phyloP scores from a whole-genome alignment of 2,113 vertebrate genomes.

The Hypocryptadius cinnamomeus region DNA sequence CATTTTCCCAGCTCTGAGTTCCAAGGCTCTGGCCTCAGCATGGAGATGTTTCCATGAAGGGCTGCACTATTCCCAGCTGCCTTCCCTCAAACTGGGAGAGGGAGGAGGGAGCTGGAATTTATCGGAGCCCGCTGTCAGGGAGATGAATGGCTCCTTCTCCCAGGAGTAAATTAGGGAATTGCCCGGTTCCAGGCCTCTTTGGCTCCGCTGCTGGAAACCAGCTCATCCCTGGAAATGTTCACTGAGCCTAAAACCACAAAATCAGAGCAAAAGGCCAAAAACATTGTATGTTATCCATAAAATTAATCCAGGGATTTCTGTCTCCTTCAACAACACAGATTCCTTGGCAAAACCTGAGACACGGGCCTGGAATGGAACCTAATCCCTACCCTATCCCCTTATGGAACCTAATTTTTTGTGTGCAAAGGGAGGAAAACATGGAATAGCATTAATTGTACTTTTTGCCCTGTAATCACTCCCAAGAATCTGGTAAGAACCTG shows the following conservation, averaged over 20 bases:
- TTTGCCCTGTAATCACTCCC: not conserved
- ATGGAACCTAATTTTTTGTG: not conserved
- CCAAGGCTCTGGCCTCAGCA: not conserved
- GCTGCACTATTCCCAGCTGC: not conserved
- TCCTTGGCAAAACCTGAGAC: not conserved
- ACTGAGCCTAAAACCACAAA: not conserved
- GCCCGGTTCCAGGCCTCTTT: not conserved
- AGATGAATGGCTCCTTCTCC: constrained; percentile 29
- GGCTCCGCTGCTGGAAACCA: not conserved
- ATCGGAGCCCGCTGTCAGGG: not conserved
- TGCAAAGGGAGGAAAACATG: not conserved
- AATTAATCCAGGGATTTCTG: not conserved
- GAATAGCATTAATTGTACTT: not conserved
- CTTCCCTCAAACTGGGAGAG: not conserved
- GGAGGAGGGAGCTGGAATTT: constrained; percentile 42
- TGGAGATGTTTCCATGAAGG: not conserved
- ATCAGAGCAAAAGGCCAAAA: not conserved
- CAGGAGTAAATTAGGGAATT: not conserved
- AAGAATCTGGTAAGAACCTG: not conserved
- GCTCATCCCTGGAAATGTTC: not conserved
- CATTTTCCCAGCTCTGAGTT: not conserved
- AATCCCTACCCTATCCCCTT: not conserved
- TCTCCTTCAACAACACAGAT: not conserved
- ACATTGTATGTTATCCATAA: not conserved
- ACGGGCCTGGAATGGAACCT: not conserved